Base-by-base conservation (phyloP, 2,888 invertebrate genomes). In the Thera obeliscata region DNA sequence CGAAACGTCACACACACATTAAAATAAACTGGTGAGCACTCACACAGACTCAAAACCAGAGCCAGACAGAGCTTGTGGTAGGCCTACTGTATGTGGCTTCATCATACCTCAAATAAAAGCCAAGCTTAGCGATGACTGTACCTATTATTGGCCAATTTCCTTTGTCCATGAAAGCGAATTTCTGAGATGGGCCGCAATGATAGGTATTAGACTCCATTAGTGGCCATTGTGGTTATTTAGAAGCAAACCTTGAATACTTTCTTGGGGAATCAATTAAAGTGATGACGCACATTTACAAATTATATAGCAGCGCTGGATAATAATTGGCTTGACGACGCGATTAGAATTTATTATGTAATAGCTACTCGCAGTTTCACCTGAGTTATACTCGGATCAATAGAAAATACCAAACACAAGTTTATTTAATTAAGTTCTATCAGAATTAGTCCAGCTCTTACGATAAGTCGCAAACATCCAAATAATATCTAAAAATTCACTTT, bases 181-280 rank as follows among this genome's bases (percentile, higher is more conserved):
- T 78, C 74, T 75, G 71, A 71, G 71, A 78, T 70, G 73, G 72
- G 66, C 54, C 61, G 71, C 78, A 85, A 87, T 85, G 72, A 80
- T 81, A 74, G 81, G 79, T 81, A 86, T 87, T 85, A 83, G 71
- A 60, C 66, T 38, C 70, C 73, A 80, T 82, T 77, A 79, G 59
- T 48, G 59, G 65, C 75, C 72, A 84, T 82, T 82, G 77, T 82
- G 71, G 79, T 75, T 76, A 77, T 79, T 78, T 77, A 75, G 73
- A 76, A 69, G 61, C 9, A 46, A 46, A 9, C 61, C 62, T 68
- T 67, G 59, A 59, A 72, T 71, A 75, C 77, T 74, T 76, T 77
- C 76, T 69, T 72, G 66, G 61, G 57, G 66, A 64, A 56, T 11
- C 71, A 77, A 81, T 83, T 79, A 81, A 72, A 69, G 56, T 66